Percentiles rank a stretch among this genome's conserved stretches.
These are phyloP conservation scores for Penaeus indicus DNA, from an alignment of 1,140 invertebrate species.

Conservation along the genomic window DNA sequence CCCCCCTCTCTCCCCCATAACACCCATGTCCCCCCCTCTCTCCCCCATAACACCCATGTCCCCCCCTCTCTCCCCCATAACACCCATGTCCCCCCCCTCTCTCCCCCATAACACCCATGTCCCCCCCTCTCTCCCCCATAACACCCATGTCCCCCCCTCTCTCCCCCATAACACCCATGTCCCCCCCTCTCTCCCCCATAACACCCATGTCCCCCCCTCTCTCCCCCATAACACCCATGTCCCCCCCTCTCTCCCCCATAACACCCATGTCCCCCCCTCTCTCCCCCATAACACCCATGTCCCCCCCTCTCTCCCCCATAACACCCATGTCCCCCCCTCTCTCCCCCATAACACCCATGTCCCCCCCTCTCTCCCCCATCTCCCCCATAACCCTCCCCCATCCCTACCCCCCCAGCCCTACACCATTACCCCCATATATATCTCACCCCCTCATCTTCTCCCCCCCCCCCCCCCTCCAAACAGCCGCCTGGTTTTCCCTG, in stretches of 20 bases:
- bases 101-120: no score
- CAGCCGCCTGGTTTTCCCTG: constrained; percentile 98
- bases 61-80: background rate
- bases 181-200: background rate
- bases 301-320: background rate
- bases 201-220: background rate
- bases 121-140: background rate
- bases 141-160: background rate
- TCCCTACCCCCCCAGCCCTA: no score
- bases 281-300: background rate
- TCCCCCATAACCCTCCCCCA: background rate
- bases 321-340: no score
- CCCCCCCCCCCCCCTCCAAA: background rate
- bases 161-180: no score
- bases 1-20: no score
- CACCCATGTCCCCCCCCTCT: background rate
- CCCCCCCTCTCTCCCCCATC: background rate
- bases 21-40: no score
- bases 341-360: no score
- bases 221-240: no score
- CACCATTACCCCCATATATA: background rate
- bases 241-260: background rate
- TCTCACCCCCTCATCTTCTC: background rate
- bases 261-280: background rate
- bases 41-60: background rate